Evolutionary conservation across 2,797 vertebrate genomes (phyloP), one percentile per base, ranked within the genome.

Genomic region (Propithecus deckenii): DNA sequence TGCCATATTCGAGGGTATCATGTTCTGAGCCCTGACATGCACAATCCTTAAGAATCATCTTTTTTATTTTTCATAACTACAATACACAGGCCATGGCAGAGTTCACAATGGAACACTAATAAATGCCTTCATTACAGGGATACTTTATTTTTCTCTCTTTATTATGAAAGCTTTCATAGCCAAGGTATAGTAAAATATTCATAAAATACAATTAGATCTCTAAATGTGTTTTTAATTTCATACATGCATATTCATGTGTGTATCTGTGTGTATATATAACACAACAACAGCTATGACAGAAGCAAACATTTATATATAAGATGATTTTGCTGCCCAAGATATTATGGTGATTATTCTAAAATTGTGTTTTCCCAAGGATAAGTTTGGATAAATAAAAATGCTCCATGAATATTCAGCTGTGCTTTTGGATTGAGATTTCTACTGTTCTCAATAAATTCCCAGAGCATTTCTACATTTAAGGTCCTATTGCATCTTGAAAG

Each of bases 351-450:
- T 90, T n/a, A 8, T 90, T 95, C 96, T 91, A 97, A 98, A 98
- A 96, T 80, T 95, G 59, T 96, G 76, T 89, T 98, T 97, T 97
- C 74, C 91, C 74, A 95, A 96, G 63, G 55, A 97, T 96, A 90
- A 74, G 41, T 97, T 95, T 97, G 81, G 93, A 92, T 97, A 97
- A 96, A 97, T 95, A 95, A 96, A 97, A 98, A 89, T 0, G 57
- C 71, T 90, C 43, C 88, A 95, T 98, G 97, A 97, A 97, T 98
- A 96, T 95, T 98, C 96, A 97, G 67, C 81, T 93, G 94, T 63
- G 90, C n/a, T 95, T 94, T 97, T 98, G 96, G 95, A 97, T 75
- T 89, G 67, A 95, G 57, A 78, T 93, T 69, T 97, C 85, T 63
- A 80, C 61, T 69, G 57, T 90, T 96, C 76, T 95, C 95, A 97